These are phyloP conservation scores for Acanthiza pusilla DNA, from an alignment of 2,797 vertebrate genomes.

Conservation along the genomic window DNA sequence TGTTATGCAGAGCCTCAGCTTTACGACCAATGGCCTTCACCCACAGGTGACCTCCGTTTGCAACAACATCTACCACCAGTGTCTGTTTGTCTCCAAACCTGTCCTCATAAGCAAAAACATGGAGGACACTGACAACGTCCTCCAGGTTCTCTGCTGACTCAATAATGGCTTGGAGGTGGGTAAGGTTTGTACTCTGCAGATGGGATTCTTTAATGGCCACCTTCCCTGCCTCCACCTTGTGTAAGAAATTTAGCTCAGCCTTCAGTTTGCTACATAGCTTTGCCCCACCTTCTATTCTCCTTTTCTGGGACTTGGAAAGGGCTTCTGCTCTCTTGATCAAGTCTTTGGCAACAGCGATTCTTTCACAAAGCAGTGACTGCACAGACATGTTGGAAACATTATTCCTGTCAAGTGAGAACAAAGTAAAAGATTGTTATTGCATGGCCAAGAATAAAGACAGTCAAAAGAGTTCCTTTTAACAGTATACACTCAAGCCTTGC, in stretches of 20 bases:
- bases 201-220: slow-evolving; percentile 89
- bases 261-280: slow-evolving; percentile 90
- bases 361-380: slow-evolving; percentile 81
- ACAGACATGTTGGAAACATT: slow-evolving; percentile 85
- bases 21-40: slow-evolving; percentile 95
- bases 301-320: slow-evolving; percentile 78
- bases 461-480: background rate
- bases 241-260: slow-evolving; percentile 89
- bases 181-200: slow-evolving; percentile 93
- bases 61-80: slow-evolving; percentile 92
- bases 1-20: slow-evolving; percentile 93
- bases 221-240: slow-evolving; percentile 84
- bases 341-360: slow-evolving; percentile 81
- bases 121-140: slow-evolving; percentile 84
- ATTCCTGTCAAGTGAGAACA: slow-evolving; percentile 70
- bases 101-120: slow-evolving; percentile 86
- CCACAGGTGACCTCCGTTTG: slow-evolving; percentile 89
- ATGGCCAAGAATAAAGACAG: background rate
- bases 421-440: background rate
- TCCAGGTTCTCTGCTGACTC: slow-evolving; percentile 88
- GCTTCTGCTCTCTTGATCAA: slow-evolving; percentile 83
- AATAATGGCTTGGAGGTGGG: slow-evolving; percentile 89
- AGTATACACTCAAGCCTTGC: background rate
- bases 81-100: slow-evolving; percentile 77
- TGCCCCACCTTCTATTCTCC: slow-evolving; percentile 85